Evolutionary conservation across 2,113 vertebrate genomes (phyloP).

Genomic region (Takifugu flavidus): DNA sequence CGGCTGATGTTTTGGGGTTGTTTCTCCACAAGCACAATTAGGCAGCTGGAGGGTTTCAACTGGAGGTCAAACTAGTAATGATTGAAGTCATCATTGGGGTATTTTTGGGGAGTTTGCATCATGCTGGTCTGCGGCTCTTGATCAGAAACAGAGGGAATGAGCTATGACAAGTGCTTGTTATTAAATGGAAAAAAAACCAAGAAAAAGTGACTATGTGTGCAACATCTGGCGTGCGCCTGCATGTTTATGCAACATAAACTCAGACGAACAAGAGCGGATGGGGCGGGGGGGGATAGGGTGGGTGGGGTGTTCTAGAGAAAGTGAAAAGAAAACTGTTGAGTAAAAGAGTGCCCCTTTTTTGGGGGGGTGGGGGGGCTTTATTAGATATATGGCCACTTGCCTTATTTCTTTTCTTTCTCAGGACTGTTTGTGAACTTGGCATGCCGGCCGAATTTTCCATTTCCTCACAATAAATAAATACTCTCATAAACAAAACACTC

Average conservation of each 20-base stretch:
- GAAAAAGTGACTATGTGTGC: neutral
- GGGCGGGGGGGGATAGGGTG: neutral
- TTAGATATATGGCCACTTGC: conserved; percentile 33
- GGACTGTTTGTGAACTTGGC: conserved; percentile 55
- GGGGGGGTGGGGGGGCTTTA: neutral
- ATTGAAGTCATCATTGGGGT: conserved; percentile 33
- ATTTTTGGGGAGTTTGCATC: conserved; percentile 26
- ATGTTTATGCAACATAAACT: neutral
- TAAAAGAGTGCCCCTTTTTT: no score
- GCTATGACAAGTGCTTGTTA: neutral
- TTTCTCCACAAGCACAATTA: conserved; percentile 15
- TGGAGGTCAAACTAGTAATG: neutral
- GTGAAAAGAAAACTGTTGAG: neutral
- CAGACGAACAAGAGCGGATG: neutral
- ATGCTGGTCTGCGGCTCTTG: conserved; percentile 7
- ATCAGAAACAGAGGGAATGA: conserved; percentile 6
- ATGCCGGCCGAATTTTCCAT: conserved; percentile 51
- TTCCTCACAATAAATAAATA: conserved; percentile 67
- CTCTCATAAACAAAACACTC: conserved; percentile 43
- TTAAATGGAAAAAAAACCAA: neutral
- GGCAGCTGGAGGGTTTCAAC: conserved; percentile 20
- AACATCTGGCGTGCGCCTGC: neutral
- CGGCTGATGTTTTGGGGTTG: conserved; percentile 11
- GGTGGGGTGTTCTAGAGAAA: neutral
- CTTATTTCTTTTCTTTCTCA: conserved; percentile 52